Base-by-base conservation (phyloP, 2,113 vertebrate species). In the Vulpes ferrilata region DNA sequence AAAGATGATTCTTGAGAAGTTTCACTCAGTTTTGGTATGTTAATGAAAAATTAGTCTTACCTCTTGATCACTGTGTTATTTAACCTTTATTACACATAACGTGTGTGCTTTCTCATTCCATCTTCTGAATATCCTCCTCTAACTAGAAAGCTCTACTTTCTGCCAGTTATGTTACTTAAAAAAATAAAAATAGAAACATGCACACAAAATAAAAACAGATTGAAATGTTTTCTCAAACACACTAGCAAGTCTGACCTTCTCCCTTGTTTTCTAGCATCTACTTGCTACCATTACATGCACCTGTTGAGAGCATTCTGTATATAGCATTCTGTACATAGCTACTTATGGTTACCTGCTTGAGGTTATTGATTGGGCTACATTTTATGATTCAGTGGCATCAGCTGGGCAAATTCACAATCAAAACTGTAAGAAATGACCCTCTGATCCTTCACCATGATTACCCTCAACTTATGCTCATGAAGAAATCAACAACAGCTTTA, bases 151-250 rank as follows among this genome's bases (percentile, higher is more conserved):
- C 30, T 87, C 87, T 65, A 89, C 43, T 81, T 92, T 82, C 65
- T 92, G 55, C 85, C 90, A 59, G 94, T 94, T n/a, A 95, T 43
- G 64, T 92, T 92, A 92, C 71, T 89, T 53, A 65, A 65, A 85
- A 84, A 82, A 15, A 81, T 16, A 90, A 79, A 81, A 91, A 82
- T 27, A 62, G n/a, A 83, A 60, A 92, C 27, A 76, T 3, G 92
- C 22, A 59, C 7, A 71, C 3, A 88, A 85, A 89, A 81, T 13
- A 57, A 57, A 81, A 84, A 65, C 60, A 57, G 23, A 79, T n/a
- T 88, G 59, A 67, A 55, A 89, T 86, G 23, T 73, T 96, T 88
- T 91, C 76, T 97, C 74, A 76, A 62, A 83, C 22, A 78, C 32
- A 85, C n/a, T 35, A 78, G 62, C 11, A 83, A 95, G 67, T 74